Evolutionary conservation across 2,888 invertebrate species (phyloP).

Genomic region (Drosophila affinis): DNA sequence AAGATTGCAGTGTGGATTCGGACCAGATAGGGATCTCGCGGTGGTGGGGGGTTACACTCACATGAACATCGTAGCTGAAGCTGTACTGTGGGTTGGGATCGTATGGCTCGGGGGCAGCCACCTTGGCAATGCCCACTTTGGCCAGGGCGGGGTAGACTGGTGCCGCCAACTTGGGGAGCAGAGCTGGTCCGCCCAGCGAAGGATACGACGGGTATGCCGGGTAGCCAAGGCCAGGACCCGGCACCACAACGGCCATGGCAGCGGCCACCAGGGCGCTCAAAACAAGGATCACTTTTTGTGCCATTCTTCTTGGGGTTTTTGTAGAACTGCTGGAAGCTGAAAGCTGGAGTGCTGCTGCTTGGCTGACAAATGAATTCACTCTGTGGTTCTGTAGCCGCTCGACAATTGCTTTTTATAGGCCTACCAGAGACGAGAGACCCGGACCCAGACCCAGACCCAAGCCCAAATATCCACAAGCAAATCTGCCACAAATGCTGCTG

Average conservation of each 20-base stretch:
- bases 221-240: constrained; percentile 66
- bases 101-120: constrained; percentile 80
- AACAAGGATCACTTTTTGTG: constrained; percentile 81
- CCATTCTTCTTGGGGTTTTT: constrained; percentile 72
- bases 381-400: constrained; percentile 80
- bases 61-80: constrained; percentile 85
- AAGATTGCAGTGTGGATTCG: not conserved
- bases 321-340: constrained; percentile 41
- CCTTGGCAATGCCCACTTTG: constrained; percentile 78
- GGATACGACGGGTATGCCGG: constrained; percentile 66
- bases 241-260: constrained; percentile 79
- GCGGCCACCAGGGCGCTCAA: constrained; percentile 78
- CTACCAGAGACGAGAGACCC: constrained; percentile 23
- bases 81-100: constrained; percentile 86
- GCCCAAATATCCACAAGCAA: constrained; percentile 58
- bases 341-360: constrained; percentile 61
- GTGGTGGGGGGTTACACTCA: constrained; percentile 59
- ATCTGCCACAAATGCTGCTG: constrained; percentile 41
- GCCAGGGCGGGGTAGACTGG: constrained; percentile 69
- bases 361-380: constrained; percentile 82
- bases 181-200: constrained; percentile 45
- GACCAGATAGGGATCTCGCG: not conserved
- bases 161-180: constrained; percentile 58
- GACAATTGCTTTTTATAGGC: constrained; percentile 80
- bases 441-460: constrained; percentile 27